Evolutionary conservation across 2,888 invertebrate species (phyloP), one percentile per base, ranked within the genome.

Genomic region (Drosophila pegasa): DNA sequence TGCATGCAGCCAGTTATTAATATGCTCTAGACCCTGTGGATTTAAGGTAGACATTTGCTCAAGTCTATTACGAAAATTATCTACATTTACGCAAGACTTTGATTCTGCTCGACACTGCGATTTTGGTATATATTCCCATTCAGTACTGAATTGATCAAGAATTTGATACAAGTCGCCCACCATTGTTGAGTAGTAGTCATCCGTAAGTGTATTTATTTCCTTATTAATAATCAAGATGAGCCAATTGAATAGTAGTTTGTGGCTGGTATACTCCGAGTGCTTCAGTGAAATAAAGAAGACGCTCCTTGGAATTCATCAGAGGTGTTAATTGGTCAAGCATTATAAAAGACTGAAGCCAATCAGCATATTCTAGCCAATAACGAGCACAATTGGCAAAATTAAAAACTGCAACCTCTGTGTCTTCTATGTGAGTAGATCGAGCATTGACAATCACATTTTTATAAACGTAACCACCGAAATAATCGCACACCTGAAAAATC

Each of bases 91-190:
- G 8, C 76, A 77, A 2, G 76, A 75, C 43, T 75, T 73, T 0
- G 76, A 77, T 22, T 73, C 76, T 2, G 76, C 66, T 12, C 70
- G 70, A 29, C 76, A 77, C 29, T 75, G 76, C 0, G 76, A 66
- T 31, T 77, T 77, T 1, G 76, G 76, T 20, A 77, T 66, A 43
- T 70, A 77, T 18, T 75, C 76, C 76, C 76, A 77, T 40, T 77
- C 76, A 1, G 52, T 41, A 54, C 61, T 72, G 14, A 77, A 73
- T 3, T 55, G 59, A 18, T 77, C 67, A 3, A 75, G 61, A 14
- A 77, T 40, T 16, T 73, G 64, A 35, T 62, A 69, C 9, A 77
- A 22, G 25, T 75, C 66, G 22, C 40, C 40, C 0, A 73, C 61
- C 76, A 77, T 70, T 1, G 57, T 47, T 0, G 47, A 22, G 12